These are phyloP conservation scores for Formicarius rufipectus DNA, from an alignment of 2,113 vertebrate genomes.

Conservation along the genomic window DNA sequence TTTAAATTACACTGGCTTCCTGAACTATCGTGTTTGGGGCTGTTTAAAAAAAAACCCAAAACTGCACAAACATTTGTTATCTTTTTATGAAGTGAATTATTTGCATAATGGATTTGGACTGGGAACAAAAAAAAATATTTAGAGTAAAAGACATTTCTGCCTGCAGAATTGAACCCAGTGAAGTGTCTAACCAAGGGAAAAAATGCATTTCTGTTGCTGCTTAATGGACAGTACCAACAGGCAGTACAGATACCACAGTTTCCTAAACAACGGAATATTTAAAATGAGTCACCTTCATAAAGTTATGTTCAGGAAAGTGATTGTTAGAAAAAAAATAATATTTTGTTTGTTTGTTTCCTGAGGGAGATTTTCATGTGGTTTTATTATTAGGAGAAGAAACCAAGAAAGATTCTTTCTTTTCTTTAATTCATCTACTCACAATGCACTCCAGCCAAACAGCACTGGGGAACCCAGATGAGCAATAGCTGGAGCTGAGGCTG, in stretches of 20 bases:
- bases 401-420: neutral
- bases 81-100: constrained; percentile 38
- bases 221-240: neutral
- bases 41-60: neutral
- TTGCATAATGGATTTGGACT: constrained; percentile 38
- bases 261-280: neutral
- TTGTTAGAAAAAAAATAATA: neutral
- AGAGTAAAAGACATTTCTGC: neutral
- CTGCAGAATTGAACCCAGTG: neutral
- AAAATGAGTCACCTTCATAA: neutral
- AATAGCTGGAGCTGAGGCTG: neutral
- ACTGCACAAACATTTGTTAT: constrained; percentile 41
- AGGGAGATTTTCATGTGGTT: neutral
- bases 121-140: neutral
- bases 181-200: neutral
- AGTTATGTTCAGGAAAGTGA: neutral
- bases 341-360: neutral
- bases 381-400: neutral
- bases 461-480: neutral
- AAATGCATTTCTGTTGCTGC: neutral
- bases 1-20: constrained; percentile 37
- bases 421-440: neutral
- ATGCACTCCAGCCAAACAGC: neutral
- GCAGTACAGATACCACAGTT: neutral
- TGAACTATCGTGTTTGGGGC: constrained; percentile 4